These are phyloP conservation scores for Paracanthobrama guichenoti DNA, from an alignment of 2,113 vertebrate genomes.

Conservation along the genomic window DNA sequence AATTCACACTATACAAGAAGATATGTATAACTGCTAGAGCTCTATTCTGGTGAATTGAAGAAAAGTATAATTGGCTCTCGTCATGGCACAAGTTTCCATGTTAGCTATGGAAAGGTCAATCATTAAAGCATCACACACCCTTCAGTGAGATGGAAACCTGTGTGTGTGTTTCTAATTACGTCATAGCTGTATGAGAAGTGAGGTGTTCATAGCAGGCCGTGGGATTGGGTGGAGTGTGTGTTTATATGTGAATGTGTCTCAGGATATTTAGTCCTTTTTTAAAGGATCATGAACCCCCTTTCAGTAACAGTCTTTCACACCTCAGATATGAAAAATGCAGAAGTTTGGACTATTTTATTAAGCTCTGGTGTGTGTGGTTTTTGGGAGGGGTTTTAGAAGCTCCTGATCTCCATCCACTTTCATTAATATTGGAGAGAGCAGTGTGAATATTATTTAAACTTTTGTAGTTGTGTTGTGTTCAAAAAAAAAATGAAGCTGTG, in stretches of 20 bases:
- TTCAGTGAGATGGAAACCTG: constrained; percentile 22
- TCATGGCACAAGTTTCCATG: background rate
- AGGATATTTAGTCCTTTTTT: background rate
- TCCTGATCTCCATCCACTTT: background rate
- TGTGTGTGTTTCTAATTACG: constrained; percentile 6
- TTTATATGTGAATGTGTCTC: constrained; percentile 18
- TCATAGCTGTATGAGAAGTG: constrained; percentile 16
- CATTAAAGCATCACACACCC: constrained; percentile 17
- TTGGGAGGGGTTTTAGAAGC: too few relatives aligned
- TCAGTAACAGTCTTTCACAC: background rate
- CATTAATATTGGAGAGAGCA: background rate
- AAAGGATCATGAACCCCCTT: background rate
- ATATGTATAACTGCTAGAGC: background rate
- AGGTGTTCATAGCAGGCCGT: background rate
- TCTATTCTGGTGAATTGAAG: background rate
- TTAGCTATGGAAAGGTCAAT: constrained; percentile 20
- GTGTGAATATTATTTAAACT: background rate
- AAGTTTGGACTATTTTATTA: background rate
- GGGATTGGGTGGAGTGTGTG: constrained; percentile 30
- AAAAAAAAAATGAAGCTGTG: too few relatives aligned
- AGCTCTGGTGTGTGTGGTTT: background rate
- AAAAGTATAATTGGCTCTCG: background rate
- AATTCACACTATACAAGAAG: background rate
- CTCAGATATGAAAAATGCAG: background rate
- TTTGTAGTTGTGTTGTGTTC: background rate